Base-by-base conservation (phyloP, 2,113 vertebrate species). In the mouse (Mus musculus) region DNA sequence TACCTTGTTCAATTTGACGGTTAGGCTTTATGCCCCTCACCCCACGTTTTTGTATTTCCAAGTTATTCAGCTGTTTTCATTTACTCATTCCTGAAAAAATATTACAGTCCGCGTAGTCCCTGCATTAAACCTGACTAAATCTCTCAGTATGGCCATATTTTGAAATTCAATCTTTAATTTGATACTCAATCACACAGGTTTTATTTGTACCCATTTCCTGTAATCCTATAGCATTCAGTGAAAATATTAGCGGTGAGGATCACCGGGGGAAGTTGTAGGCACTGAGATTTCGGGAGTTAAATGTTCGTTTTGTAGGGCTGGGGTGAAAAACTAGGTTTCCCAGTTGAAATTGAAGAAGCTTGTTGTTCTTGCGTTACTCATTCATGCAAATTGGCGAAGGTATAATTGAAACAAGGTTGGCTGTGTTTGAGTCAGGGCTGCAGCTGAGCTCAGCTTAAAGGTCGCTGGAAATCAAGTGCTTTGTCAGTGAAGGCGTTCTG, bases 161-260 rank as follows among this genome's bases (percentile, higher is more conserved):
- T 97, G 98, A 98, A 99, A 99, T 98, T 97, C 94, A 98, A 97
- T 98, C 98, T 97, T 98, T 85, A 94, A 91, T 98, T 99, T 99
- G 98, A 98, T 99, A 98, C 98, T 98, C 98, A 99, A 98, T 99
- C 98, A 99, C 98, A 98, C 98, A 98, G 98, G 98, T 98, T 98
- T 98, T 98, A 97, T 99, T 99, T 98, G 98, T 98, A 98, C 98
- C 99, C 98, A 99, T 99, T 99, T 99, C 99, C 99, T 99, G 99
- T 99, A 99, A 99, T 99, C 98, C 98, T 99, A 99, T 99, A 99
- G 99, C 98, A 98, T 98, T 97, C 98, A 99, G 99, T 99, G 99
- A 99, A 99, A 99, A 99, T 99, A 99, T 99, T 99, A 99, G 99
- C 98, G 98, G 98, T 98, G 98, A 98, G 98, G 98, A 97, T 93